Conservation (phyloP, 2,888 invertebrate species). For the Drosophila emarginata region DNA sequence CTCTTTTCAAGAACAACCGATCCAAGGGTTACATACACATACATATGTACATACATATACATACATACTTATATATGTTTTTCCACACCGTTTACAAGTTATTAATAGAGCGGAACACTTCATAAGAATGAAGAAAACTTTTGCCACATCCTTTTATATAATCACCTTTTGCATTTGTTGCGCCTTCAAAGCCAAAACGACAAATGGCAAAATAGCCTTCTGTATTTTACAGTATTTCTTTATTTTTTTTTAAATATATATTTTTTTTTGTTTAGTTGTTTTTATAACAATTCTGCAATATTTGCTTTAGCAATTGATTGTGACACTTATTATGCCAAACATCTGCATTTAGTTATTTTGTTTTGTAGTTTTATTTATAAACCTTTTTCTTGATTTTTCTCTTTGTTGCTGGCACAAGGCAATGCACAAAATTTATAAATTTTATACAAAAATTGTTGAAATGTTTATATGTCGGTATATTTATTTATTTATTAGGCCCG, state of each 20-base stretch:
- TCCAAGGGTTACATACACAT: too few species aligned
- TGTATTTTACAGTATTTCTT: neutral
- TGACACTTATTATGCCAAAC: slow-evolving; percentile 67
- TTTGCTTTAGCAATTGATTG: slow-evolving; percentile 58
- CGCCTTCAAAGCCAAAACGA: slow-evolving; percentile 1
- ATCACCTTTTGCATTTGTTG: slow-evolving; percentile 31
- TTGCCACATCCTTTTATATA: slow-evolving; percentile 13
- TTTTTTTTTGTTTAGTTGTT: slow-evolving; percentile 7
- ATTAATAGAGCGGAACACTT: neutral
- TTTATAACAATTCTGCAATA: slow-evolving; percentile 31
- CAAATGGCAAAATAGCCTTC: slow-evolving; percentile 12
- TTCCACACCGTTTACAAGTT: neutral
- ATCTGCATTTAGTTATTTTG: slow-evolving; percentile 61
- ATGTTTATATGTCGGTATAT: slow-evolving; percentile 12
- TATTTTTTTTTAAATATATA: neutral
- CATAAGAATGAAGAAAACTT: neutral
- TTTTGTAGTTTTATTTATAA: slow-evolving; percentile 52
- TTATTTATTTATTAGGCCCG: slow-evolving; percentile 17
- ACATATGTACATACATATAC: too few species aligned
- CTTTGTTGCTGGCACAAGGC: neutral
- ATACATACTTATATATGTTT: neutral
- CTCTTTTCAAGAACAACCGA: too few species aligned
- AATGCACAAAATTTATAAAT: slow-evolving; percentile 19
- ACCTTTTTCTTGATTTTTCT: slow-evolving; percentile 19
- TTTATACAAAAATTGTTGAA: slow-evolving; percentile 10